Evolutionary conservation across 2,888 invertebrate species (phyloP).

Genomic region (Silvanus unidentatus): DNA sequence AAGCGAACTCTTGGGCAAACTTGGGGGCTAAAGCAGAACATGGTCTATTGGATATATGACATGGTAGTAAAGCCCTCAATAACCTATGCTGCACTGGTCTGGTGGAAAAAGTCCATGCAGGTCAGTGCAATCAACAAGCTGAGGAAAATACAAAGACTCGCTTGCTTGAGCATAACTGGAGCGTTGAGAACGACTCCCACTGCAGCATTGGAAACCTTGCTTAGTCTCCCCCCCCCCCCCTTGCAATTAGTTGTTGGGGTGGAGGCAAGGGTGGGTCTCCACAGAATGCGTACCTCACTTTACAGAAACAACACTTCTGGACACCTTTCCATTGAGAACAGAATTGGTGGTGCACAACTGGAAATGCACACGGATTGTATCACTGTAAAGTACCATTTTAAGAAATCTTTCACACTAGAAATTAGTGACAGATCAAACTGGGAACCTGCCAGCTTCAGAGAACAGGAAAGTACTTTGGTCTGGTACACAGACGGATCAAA

Average conservation of each 20-base stretch:
- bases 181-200: slow-evolving; percentile 9
- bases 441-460: not conserved
- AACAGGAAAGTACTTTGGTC: not conserved
- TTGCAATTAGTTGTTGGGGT: slow-evolving; percentile 3
- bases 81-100: slow-evolving; percentile 1
- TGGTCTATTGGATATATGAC: slow-evolving; percentile 14
- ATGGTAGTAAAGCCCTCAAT: slow-evolving; percentile 11
- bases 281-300: not conserved
- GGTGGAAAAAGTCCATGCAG: not conserved
- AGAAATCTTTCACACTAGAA: slow-evolving; percentile 1
- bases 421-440: not conserved
- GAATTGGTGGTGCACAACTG: not conserved
- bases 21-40: slow-evolving; percentile 12
- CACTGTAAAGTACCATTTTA: not conserved
- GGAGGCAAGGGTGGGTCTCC: not conserved
- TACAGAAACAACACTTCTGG: slow-evolving; percentile 2
- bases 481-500: slow-evolving; percentile 5
- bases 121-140: not conserved
- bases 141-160: slow-evolving; percentile 9
- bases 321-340: no score
- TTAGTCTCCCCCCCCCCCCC: slow-evolving; percentile 5
- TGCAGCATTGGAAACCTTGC: slow-evolving; percentile 8
- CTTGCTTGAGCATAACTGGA: slow-evolving; percentile 7
- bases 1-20: slow-evolving; percentile 7
- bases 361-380: not conserved